Percentiles rank a stretch among this genome's conserved stretches.
These are phyloP conservation scores for Papilio dardanus DNA, from an alignment of 1,140 invertebrate genomes.

Conservation along the genomic window DNA sequence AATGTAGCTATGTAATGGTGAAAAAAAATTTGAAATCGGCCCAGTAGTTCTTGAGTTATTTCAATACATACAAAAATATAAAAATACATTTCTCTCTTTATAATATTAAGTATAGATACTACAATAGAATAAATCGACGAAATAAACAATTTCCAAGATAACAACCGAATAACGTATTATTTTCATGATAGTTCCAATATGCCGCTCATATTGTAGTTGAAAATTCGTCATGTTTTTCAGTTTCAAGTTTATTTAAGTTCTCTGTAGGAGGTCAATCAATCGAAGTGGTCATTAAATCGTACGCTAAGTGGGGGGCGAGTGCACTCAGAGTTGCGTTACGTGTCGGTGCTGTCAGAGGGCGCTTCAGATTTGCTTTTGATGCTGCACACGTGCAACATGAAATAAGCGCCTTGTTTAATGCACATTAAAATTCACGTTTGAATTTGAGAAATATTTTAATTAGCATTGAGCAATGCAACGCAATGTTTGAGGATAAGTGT, in stretches of 20 bases:
- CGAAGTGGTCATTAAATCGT: constrained; percentile 15
- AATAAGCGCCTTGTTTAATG: neutral
- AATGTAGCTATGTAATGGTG: no score
- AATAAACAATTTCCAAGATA: no score
- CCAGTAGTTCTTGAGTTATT: no score
- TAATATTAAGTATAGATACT: no score
- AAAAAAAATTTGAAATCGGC: no score
- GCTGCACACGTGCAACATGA: neutral
- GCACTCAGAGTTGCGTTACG: constrained; percentile 6
- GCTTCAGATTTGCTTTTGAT: constrained; percentile 20
- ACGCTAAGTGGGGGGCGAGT: neutral
- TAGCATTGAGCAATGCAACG: no score
- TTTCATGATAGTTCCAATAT: neutral
- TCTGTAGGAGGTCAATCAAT: constrained; percentile 11
- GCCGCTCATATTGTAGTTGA: neutral
- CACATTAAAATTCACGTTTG: neutral
- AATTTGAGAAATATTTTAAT: no score
- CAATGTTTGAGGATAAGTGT: no score
- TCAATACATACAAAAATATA: no score
- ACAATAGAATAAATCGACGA: no score
- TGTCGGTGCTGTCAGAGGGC: neutral
- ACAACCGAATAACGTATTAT: no score
- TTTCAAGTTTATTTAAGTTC: neutral
- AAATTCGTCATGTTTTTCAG: neutral
- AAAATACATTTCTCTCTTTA: no score